Base-by-base conservation (phyloP, 2,113 vertebrate species). In the Austrofundulus limnaeus region DNA sequence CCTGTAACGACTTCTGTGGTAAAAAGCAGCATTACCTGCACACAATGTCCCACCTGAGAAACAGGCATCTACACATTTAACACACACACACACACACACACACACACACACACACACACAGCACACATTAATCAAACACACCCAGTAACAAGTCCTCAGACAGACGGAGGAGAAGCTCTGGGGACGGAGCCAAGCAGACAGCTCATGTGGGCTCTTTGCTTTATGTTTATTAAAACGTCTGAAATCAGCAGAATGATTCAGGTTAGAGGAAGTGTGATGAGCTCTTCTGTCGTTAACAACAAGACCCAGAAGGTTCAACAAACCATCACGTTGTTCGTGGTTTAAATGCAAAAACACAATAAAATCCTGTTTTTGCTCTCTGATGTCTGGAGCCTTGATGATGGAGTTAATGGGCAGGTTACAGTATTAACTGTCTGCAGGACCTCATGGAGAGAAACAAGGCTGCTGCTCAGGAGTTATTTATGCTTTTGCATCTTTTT, bases 201-300 rank as follows among this genome's bases (percentile, higher is more conserved):
- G 62, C 65, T 66, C 75, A 72, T 78, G 64, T 69, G 38, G 59
- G 21, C 24, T 66, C 55, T 45, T 60, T 68, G 51, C 62, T 79
- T 73, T 70, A 60, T 53, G 71, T 64, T 61, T 75, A 78, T 84
- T 84, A 78, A 73, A 78, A 76, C 24, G 68, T 66, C 56, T 75
- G 78, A 75, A 76, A 71, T 58, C 58, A 43, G 38, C 59, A 54
- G 69, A 68, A 82, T 82, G 75, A 84, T 81, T 81, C 75, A 72
- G 66, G 61, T 67, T 76, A 45, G 57, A 52, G 53, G 51, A 71
- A 71, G 63, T 70, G 54, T 75, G 77, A 70, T 63, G 15, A 23
- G 59, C 62, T 51, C 28, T 75, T n/a, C 78, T 57, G 59, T 75
- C 68, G 75, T 75, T 28, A 34, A 68, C 48, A 81, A 70, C 61